Evolutionary conservation across 2,797 vertebrate genomes (phyloP), one percentile per base, ranked within the genome.

Genomic region (Muscicapa striata): DNA sequence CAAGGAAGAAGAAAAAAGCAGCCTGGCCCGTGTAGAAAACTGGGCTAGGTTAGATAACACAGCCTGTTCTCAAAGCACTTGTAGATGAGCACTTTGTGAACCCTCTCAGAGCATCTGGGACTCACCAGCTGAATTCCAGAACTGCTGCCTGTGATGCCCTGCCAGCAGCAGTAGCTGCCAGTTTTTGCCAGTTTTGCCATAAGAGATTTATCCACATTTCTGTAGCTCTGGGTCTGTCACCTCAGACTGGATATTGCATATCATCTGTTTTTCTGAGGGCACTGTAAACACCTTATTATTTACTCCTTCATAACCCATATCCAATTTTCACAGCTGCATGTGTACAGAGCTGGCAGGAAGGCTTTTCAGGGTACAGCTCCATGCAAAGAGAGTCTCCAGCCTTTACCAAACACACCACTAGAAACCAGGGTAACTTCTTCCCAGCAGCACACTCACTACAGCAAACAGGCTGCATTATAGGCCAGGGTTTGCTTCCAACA

Each of bases 211-310:
- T 38, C 55, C 40, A n/a, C 7, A 1, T 69, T 82, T 76, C 59
- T 69, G 43, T 15, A 55, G 32, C 34, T 75, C 54, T 23, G 1
- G 7, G n/a, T 55, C 38, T 40, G n/a, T 41, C 54, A 57, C 26
- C 41, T 76, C 67, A 40, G 55, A 45, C 17, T 38, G 2, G 0
- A 1, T 63, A 48, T 32, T 8, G 3, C 0, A 0, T 15, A 58
- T 66, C 30, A 45, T 55, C 52, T 67, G 23, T 27, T 43, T 88
- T 87, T 76, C 78, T 61, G 59, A 2, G 2, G 20, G 59, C 59
- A 55, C 36, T n/a, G 32, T 11, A 58, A 95, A 36, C 43, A 55
- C 49, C 8, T 3, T n/a, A 32, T n/a, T 27, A 62, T 52, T 52
- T 62, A 29, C 21, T 76, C 32, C 84, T 89, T 51, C 43, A 41